Conservation (phyloP, 2,113 vertebrate genomes). For the Mellivora capensis region DNA sequence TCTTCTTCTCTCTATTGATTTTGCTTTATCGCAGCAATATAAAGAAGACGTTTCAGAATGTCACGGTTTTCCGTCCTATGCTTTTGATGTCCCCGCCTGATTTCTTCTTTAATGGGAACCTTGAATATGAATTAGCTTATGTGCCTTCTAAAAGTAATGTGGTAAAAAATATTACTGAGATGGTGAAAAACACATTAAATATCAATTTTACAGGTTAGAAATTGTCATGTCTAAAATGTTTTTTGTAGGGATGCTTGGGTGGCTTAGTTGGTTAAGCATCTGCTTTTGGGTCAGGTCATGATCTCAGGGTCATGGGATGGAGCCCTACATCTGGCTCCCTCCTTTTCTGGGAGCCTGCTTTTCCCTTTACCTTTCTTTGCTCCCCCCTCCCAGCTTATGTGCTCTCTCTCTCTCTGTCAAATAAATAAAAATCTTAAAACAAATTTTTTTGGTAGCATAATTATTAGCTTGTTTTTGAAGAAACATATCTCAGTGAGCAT, state of each 20-base stretch:
- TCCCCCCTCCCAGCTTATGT: too few relatives aligned
- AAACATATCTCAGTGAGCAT: neutral
- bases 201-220: slow-evolving; percentile 73
- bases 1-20: slow-evolving; percentile 89
- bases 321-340: too few relatives aligned
- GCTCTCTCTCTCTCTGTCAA: too few relatives aligned
- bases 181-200: slow-evolving; percentile 80
- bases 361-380: too few relatives aligned
- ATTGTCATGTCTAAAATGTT: neutral
- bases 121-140: slow-evolving; percentile 86
- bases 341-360: too few relatives aligned
- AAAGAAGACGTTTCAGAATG: slow-evolving; percentile 81
- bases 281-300: too few relatives aligned
- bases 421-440: too few relatives aligned
- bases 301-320: too few relatives aligned
- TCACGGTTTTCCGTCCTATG: slow-evolving; percentile 78
- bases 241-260: neutral
- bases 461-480: neutral
- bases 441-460: neutral
- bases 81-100: slow-evolving; percentile 71
- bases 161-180: slow-evolving; percentile 83
- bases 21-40: slow-evolving; percentile 85
- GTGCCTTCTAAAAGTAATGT: slow-evolving; percentile 88
- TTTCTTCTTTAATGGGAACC: slow-evolving; percentile 31
- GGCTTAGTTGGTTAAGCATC: too few relatives aligned